Percentiles rank a stretch among this genome's conserved stretches.
Evolutionary conservation across 2,888 invertebrate genomes (phyloP).

Genomic region (Perizoma flavofasciatum): DNA sequence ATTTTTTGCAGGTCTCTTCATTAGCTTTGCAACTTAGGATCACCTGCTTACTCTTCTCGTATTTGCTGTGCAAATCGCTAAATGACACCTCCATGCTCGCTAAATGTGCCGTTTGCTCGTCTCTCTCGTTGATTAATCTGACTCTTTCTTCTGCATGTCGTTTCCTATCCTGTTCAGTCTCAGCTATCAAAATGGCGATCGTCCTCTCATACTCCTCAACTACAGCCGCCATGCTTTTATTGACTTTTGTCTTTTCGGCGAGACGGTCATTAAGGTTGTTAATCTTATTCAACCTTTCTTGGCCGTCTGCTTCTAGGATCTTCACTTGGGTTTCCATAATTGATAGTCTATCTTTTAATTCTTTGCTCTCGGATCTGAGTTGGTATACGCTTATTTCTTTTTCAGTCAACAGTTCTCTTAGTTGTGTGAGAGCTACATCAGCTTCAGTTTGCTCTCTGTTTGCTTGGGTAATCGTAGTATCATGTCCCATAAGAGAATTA

Average conservation of each 20-base stretch:
- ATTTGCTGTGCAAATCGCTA: slow-evolving; percentile 86
- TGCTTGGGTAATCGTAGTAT: slow-evolving; percentile 50
- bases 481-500: slow-evolving; percentile 56
- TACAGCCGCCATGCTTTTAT: slow-evolving; percentile 85
- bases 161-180: slow-evolving; percentile 87
- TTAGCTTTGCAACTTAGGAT: slow-evolving; percentile 81
- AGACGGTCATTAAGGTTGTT: slow-evolving; percentile 68
- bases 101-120: slow-evolving; percentile 85
- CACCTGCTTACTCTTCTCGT: slow-evolving; percentile 86
- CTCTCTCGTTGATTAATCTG: slow-evolving; percentile 82
- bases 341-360: slow-evolving; percentile 73
- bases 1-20: slow-evolving; percentile 88
- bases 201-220: slow-evolving; percentile 92
- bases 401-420: slow-evolving; percentile 81
- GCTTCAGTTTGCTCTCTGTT: slow-evolving; percentile 64
- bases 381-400: slow-evolving; percentile 81
- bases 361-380: slow-evolving; percentile 76
- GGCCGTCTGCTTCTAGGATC: slow-evolving; percentile 61
- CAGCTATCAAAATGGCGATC: slow-evolving; percentile 88
- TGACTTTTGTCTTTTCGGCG: slow-evolving; percentile 70
- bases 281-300: slow-evolving; percentile 63
- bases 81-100: slow-evolving; percentile 86
- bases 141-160: slow-evolving; percentile 79
- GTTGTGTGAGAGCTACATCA: slow-evolving; percentile 63
- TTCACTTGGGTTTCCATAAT: slow-evolving; percentile 68